Evolutionary conservation across 1,140 invertebrate species (phyloP).

Genomic region (Probaryconus sp.): DNA sequence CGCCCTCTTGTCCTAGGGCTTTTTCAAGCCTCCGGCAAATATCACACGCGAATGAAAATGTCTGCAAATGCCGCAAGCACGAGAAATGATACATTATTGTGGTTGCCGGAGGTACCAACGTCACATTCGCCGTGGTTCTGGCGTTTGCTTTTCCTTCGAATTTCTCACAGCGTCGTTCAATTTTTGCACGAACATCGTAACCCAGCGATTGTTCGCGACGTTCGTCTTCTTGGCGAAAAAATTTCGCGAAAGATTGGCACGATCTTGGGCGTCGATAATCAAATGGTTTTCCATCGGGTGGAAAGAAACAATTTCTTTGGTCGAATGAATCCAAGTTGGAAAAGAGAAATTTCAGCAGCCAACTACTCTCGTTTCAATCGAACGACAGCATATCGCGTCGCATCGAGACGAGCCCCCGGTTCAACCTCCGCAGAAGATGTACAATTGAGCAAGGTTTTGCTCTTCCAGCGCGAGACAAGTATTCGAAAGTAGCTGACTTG

Average conservation of each 20-base stretch:
- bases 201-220: neutral
- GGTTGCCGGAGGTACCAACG: constrained; percentile 35
- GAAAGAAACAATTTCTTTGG: too few relatives aligned
- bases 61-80: constrained; percentile 58
- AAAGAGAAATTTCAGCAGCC: constrained; percentile 14
- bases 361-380: constrained; percentile 1
- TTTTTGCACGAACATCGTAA: constrained; percentile 25
- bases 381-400: too few relatives aligned
- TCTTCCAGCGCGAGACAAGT: constrained; percentile 27
- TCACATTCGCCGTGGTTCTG: constrained; percentile 31
- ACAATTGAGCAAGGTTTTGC: constrained; percentile 30
- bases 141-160: constrained; percentile 32
- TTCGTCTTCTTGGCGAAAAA: constrained; percentile 1
- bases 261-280: too few relatives aligned
- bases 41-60: constrained; percentile 62
- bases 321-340: too few relatives aligned
- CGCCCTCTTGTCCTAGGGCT: constrained; percentile 27
- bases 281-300: too few relatives aligned
- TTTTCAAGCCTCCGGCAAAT: constrained; percentile 55
- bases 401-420: too few relatives aligned
- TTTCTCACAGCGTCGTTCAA: constrained; percentile 11
- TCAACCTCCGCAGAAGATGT: constrained; percentile 2
- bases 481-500: constrained; percentile 65
- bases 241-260: too few relatives aligned
- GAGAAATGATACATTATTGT: constrained; percentile 63